Evolutionary conservation across 2,113 vertebrate species (phyloP).

Genomic region (Ochotona curzoniae): DNA sequence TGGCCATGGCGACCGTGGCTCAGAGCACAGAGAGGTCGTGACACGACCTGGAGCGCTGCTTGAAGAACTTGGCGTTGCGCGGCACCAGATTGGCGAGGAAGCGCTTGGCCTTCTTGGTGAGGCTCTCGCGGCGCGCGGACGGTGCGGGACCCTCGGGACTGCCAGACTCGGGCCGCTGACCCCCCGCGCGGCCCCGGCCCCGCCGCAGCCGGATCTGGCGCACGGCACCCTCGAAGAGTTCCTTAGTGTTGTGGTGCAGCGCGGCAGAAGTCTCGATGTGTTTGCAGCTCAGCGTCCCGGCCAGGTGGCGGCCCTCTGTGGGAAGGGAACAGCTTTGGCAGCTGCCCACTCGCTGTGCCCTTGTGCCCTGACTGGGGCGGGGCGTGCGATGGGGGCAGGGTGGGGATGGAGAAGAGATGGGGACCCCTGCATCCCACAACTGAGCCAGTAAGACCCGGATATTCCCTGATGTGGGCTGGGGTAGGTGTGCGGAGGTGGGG

Average conservation of each 20-base stretch:
- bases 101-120: conserved; percentile 92
- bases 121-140: conserved; percentile 88
- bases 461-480: neutral
- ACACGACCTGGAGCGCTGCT: conserved; percentile 93
- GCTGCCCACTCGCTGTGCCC: neutral
- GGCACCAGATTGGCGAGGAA: conserved; percentile 92
- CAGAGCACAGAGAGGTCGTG: conserved; percentile 91
- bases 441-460: neutral
- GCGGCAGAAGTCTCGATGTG: conserved; percentile 93
- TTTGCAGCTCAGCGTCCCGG: conserved; percentile 90
- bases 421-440: neutral
- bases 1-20: conserved; percentile 69
- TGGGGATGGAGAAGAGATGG: neutral
- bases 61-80: conserved; percentile 90
- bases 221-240: conserved; percentile 91
- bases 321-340: conserved; percentile 31
- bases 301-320: conserved; percentile 91
- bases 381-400: too few relatives aligned
- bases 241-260: conserved; percentile 91
- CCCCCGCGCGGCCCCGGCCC: conserved; percentile 66
- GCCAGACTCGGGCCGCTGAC: neutral
- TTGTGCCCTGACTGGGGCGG: too few relatives aligned
- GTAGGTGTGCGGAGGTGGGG: neutral
- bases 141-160: conserved; percentile 75
- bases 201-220: conserved; percentile 88